Base-by-base conservation (phyloP, 2,113 vertebrate species). In the Hymenochirus boettgeri region DNA sequence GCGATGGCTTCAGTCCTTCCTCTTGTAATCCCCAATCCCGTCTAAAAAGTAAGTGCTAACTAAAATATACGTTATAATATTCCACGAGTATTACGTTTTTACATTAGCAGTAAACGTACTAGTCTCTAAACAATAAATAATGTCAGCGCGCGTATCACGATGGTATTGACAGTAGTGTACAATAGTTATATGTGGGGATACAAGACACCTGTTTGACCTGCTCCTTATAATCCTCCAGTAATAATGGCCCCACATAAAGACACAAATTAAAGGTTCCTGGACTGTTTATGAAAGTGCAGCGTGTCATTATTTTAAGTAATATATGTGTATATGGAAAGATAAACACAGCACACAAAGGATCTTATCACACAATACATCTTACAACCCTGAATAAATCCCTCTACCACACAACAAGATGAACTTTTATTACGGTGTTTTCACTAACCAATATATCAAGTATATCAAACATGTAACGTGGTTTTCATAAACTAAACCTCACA, bases 201-300 rank as follows among this genome's bases (percentile, higher is more conserved):
- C 17, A 47, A 65, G 63, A 50, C 63, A 65, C 63, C 63, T 65
- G 63, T 48, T 57, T 65, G 42, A 27, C 33, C 47, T 19, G 53
- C 15, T 18, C 18, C 39, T 48, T 21, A 35, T 57, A 31, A 13
- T n/a, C 22, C 24, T n/a, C 33, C 26, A 17, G 13, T 17, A 65
- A 57, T 65, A 57, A 57, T 54, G 57, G 42, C 19, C 19, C 13
- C 37, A n/a, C n/a, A n/a, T 37, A 24, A 60, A 7, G 24, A 47
- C 47, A 60, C 25, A 61, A 61, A 61, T 50, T 12, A 61, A 61
- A 15, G 59, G 24, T 29, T 47, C 45, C 5, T 15, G 15, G 25
- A 47, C n/a, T 65, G 53, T 65, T 65, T 65, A 65, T 65, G 54
- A 65, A 65, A 21, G 48, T 24, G 54, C 27, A 50, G 42, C 50